Evolutionary conservation across 2,797 vertebrate genomes (phyloP).

Genomic region (Mormyrops attenuatus): DNA sequence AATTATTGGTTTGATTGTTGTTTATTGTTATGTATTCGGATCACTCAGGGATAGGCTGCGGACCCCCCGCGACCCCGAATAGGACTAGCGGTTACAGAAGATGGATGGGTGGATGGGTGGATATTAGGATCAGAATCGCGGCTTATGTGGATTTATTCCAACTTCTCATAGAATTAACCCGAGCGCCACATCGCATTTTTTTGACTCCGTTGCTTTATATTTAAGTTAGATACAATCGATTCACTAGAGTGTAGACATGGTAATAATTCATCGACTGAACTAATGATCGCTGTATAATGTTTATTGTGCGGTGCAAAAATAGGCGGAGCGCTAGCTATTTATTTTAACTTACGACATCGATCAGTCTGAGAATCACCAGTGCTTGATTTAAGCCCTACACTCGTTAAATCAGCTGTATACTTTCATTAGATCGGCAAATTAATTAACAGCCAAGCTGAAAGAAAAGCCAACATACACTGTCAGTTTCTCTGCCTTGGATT

Average conservation of each 20-base stretch:
- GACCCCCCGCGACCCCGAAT: too few relatives aligned
- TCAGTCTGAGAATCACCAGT: neutral
- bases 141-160: neutral
- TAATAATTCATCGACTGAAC: neutral
- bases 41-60: neutral
- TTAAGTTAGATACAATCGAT: neutral
- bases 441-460: neutral
- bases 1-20: neutral
- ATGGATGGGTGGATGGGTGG: neutral
- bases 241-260: neutral
- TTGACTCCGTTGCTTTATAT: neutral
- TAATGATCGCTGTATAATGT: neutral
- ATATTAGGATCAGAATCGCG: neutral
- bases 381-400: neutral
- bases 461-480: neutral
- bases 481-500: neutral
- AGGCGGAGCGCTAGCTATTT: neutral
- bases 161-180: neutral
- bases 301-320: neutral
- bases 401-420: neutral
- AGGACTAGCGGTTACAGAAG: neutral
- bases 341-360: neutral
- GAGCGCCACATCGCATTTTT: neutral
- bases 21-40: neutral
- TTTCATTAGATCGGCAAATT: neutral